These are phyloP conservation scores for Poeciliopsis turneri DNA, from an alignment of 2,797 vertebrate genomes.

Conservation along the genomic window DNA sequence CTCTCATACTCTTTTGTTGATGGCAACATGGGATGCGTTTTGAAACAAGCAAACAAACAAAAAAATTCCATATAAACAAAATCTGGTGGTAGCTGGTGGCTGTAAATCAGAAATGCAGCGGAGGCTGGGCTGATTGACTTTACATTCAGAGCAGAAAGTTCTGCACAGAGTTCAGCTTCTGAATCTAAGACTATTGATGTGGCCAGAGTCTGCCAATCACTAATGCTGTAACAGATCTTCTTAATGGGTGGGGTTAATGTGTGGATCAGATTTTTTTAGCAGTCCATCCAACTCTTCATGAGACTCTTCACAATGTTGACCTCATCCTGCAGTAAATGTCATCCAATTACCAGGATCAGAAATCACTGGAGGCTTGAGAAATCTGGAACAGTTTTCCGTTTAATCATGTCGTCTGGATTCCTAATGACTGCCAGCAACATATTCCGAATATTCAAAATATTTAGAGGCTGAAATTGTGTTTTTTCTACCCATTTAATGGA, in stretches of 20 bases:
- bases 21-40: constrained; percentile 11
- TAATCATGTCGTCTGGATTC: neutral
- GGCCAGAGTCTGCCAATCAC: neutral
- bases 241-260: neutral
- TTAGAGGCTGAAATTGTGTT: neutral
- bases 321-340: neutral
- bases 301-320: neutral
- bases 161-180: neutral
- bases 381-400: neutral
- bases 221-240: neutral
- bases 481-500: neutral
- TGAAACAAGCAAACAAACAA: neutral
- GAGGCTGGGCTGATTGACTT: neutral
- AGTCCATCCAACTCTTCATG: neutral
- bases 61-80: neutral
- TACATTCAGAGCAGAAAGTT: neutral
- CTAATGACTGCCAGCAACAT: neutral
- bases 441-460: neutral
- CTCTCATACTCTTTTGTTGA: neutral
- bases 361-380: neutral
- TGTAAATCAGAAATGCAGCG: neutral
- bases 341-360: neutral
- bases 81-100: neutral
- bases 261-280: neutral
- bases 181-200: neutral